Percentiles rank a stretch among this genome's conserved stretches.
Evolutionary conservation across 2,113 vertebrate species (phyloP).

Genomic region (Porphyrio hochstetteri): DNA sequence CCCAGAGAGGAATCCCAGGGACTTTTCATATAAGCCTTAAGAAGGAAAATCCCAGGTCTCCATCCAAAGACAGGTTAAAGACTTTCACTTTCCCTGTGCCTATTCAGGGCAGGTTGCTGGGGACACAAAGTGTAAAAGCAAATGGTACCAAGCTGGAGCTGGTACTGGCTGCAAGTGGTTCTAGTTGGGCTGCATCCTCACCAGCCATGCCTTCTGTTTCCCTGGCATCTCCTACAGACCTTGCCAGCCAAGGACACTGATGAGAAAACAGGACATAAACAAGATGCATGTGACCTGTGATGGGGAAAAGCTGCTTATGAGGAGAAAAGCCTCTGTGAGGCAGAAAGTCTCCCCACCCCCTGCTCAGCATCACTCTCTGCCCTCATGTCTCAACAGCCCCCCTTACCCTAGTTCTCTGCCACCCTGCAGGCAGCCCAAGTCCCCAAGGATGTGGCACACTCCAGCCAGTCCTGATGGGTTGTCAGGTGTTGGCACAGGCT

Average conservation of each 20-base stretch:
- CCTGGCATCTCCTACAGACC: not conserved
- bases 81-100: not conserved
- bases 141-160: not conserved
- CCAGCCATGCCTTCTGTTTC: fast-evolving
- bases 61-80: not conserved
- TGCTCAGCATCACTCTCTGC: not conserved
- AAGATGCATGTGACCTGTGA: fast-evolving
- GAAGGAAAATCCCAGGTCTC: conserved; percentile 6
- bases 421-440: fast-evolving
- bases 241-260: fast-evolving
- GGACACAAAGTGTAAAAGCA: not conserved
- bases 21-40: not conserved
- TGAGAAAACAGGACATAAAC: fast-evolving
- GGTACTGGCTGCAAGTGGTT: not conserved
- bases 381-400: not conserved
- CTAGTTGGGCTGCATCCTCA: not conserved
- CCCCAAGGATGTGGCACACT: fast-evolving
- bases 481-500: too few relatives aligned
- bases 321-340: not conserved
- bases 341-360: not conserved
- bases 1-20: not conserved
- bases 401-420: fast-evolving
- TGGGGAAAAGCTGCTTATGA: not conserved
- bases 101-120: not conserved
- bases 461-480: fast-evolving